Evolutionary conservation across 2,797 vertebrate genomes (phyloP), one percentile per base, ranked within the genome.

Genomic region (Chaetodon trifasciatus): DNA sequence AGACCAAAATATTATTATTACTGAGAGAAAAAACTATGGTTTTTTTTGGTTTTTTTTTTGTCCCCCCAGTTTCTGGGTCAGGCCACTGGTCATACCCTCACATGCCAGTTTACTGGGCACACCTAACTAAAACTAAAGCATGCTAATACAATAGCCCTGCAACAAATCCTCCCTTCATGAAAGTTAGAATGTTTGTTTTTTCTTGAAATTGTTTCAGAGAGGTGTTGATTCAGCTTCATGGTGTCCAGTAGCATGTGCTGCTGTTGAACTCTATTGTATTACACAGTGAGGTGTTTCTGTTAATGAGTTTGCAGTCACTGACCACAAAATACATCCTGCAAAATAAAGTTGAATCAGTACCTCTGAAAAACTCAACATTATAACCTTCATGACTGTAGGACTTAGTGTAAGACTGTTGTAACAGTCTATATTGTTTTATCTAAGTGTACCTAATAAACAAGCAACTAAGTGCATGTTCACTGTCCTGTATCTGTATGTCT

Each of bases 401-500:
- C 23, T 23, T 61, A 42, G 2, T 60, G 19, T 13, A 7, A 16
- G n/a, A 16, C 10, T 21, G 3, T n/a, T 39, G 12, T n/a, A 23
- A 1, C 6, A 53, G 53, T 56, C 67, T 57, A 6, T 6, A 28
- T 55, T 32, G 28, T 32, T 32, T 32, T 32, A 32, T 32, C 28
- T 32, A 3, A 32, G 28, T 32, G 28, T 32, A 32, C 3, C 28
- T 8, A 9, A 53, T 42, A 42, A 50, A 40, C 8, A 0, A 12
- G 1, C 24, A 47, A 10, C 52, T 12, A 3, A 49, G 16, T 49
- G 39, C 19, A 32, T 46, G 37, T 46, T 62, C 23, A 71, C 0
- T 6, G 28, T 32, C 70, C 40, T 83, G n/a, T 50, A 24, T 82
- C 62, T 69, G 12, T 64, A 28, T 39, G 7, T 68, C 28, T 85